A percentile compares a stretch with the other conserved stretches of the same genome.
phyloP scores from a whole-genome alignment of 2,797 vertebrate species.

The Netta rufina region DNA sequence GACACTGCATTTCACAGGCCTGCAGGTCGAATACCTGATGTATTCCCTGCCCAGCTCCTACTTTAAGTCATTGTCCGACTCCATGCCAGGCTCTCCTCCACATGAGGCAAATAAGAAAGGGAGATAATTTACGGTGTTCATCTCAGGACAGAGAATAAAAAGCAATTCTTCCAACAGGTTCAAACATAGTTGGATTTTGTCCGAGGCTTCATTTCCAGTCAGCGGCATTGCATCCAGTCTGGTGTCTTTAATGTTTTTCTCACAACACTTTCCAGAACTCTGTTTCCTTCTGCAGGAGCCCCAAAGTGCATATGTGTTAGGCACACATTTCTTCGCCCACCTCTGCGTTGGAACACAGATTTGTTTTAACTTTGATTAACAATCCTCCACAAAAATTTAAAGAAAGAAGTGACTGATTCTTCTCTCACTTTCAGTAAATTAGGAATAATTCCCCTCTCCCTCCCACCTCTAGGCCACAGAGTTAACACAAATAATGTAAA shows the following conservation, averaged over 20 bases:
- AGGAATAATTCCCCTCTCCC: conserved; percentile 73
- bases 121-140: background rate
- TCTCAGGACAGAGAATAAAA: background rate
- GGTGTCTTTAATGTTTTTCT: conserved; percentile 66
- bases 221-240: background rate
- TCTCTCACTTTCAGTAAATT: conserved; percentile 73
- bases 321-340: conserved; percentile 71
- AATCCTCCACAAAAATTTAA: conserved; percentile 71
- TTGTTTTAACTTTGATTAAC: conserved; percentile 72
- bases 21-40: conserved; percentile 76
- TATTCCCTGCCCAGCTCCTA: conserved; percentile 69
- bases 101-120: conserved; percentile 35
- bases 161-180: background rate
- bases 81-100: conserved; percentile 25
- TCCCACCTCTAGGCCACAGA: conserved; percentile 64
- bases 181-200: background rate
- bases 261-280: conserved; percentile 68
- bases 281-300: conserved; percentile 68
- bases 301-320: conserved; percentile 71
- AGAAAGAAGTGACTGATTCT: conserved; percentile 71
- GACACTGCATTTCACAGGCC: conserved; percentile 80
- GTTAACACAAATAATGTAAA: conserved; percentile 68
- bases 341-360: conserved; percentile 73
- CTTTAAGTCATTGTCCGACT: conserved; percentile 66
- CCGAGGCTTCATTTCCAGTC: conserved; percentile 21